Evolutionary conservation across 1,140 invertebrate genomes (phyloP), one percentile per base, ranked within the genome.

Genomic region (Bombus ignitus): DNA sequence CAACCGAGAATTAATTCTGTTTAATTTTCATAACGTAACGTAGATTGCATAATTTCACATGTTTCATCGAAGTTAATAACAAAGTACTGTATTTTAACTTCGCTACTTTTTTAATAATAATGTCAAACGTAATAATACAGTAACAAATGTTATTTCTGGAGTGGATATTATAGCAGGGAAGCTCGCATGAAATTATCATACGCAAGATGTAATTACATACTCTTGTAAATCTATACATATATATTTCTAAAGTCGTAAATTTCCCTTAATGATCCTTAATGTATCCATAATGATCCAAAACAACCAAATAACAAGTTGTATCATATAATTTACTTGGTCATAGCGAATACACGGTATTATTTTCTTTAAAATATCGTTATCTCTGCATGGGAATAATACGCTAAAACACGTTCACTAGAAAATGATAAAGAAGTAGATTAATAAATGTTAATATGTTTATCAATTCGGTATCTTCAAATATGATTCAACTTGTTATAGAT

Each of bases 1-100:
- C 25, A 35, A 6, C n/a, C 22, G 75, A n/a, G 74, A 79, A 79
- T 84, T 79, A 71, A 84, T 71, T 77, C 8, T n/a, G 22, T 18
- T 47, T 28, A 47, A 59, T 9, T 57, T 32, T 47, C 44, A 59
- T 84, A 47, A 79, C 32, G 53, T 39, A 25, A 22, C 35, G 35
- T 57, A 79, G 9, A 71, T 59, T 57, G 18, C 66, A 62, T 71
- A 62, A 68, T 79, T 62, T 70, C 18, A 66, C 57, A 47, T 71
- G 47, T 59, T 59, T 6, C 10, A 10, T 1, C 2, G 3, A 44
- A 22, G 44, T n/a, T 70, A 73, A 73, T 53, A 78, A 81, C 68
- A 10, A 68, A 25, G 4, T 13, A 9, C 35, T 12, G 12, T 79
- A 42, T 80, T 80, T 77, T 68, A 77, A 76, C 42, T 32, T 25